These are phyloP conservation scores for Vombatus ursinus DNA, from an alignment of 2,113 vertebrate genomes.

Conservation along the genomic window DNA sequence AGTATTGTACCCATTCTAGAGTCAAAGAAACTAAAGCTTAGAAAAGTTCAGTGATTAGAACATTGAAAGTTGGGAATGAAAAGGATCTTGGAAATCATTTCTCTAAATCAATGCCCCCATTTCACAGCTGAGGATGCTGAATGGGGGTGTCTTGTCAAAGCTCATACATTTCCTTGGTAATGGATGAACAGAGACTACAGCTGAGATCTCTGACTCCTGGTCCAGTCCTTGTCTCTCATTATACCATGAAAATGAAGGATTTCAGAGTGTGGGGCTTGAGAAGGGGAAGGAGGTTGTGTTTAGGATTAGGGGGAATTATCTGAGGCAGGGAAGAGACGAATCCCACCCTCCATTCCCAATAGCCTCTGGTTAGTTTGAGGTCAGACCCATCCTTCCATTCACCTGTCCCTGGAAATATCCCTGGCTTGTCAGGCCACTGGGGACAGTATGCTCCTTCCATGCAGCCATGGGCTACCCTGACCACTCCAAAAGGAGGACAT, in stretches of 20 bases:
- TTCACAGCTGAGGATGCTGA: not conserved
- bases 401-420: not conserved
- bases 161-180: not conserved
- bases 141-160: not conserved
- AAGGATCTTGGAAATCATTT: too few species aligned
- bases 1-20: not conserved
- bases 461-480: not conserved
- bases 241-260: not conserved
- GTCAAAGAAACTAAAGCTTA: not conserved
- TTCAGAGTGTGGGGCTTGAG: not conserved
- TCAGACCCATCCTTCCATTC: not conserved
- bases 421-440: not conserved
- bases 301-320: not conserved
- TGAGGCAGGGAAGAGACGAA: not conserved
- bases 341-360: not conserved
- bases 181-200: not conserved
- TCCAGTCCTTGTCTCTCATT: not conserved
- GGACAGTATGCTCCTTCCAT: not conserved
- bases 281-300: not conserved
- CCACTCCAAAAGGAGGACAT: not conserved
- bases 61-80: not conserved
- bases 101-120: too few species aligned
- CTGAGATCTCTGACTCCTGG: not conserved
- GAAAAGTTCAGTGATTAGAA: not conserved
- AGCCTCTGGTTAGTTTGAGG: not conserved